Conservation (phyloP, 2,797 vertebrate species). For the Cossypha caffra region DNA sequence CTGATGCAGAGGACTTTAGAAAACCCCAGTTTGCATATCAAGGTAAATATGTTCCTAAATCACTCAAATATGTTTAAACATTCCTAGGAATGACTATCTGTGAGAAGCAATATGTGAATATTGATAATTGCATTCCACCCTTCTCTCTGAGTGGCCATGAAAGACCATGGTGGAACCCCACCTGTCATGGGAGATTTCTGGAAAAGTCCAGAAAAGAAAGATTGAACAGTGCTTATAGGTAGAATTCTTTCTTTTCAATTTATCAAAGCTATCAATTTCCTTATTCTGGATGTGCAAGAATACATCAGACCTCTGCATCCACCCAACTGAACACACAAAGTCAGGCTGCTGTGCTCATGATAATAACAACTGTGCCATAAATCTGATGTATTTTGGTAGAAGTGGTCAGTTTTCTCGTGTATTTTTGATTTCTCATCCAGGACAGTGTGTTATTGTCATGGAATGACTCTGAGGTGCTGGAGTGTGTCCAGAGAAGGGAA, state of each 20-base stretch:
- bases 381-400: neutral
- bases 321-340: rapidly evolving
- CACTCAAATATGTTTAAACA: neutral
- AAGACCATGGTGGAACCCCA: rapidly evolving
- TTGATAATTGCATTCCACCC: neutral
- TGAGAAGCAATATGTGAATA: neutral
- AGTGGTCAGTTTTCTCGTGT: neutral
- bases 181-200: rapidly evolving
- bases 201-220: neutral
- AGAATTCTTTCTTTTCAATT: neutral
- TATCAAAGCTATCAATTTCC: neutral
- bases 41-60: neutral
- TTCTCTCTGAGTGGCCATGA: rapidly evolving
- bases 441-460: rapidly evolving
- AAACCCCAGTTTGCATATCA: neutral
- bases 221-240: rapidly evolving
- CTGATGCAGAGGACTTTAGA: neutral
- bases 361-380: neutral
- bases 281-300: neutral
- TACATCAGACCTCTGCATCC: rapidly evolving
- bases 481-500: neutral
- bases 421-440: neutral
- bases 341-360: rapidly evolving
- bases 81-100: neutral
- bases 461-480: neutral